A percentile compares a stretch with the other conserved stretches of the same genome.
These are phyloP conservation scores for Discoglossus pictus DNA, from an alignment of 2,797 vertebrate genomes.

Conservation along the genomic window DNA sequence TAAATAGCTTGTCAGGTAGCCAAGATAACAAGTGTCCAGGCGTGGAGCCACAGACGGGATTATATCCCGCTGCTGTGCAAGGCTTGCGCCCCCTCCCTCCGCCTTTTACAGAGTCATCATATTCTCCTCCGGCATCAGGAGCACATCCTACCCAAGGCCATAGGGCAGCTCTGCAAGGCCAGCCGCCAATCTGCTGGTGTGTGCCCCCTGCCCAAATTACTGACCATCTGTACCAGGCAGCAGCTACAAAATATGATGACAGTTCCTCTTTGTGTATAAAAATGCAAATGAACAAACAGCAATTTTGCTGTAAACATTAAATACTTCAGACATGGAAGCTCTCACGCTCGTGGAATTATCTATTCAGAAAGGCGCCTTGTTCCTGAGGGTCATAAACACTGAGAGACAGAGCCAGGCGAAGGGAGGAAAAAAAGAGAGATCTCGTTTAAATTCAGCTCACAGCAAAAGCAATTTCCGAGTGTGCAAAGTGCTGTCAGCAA, in stretches of 20 bases:
- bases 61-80: slow-evolving; percentile 41
- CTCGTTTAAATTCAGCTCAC: slow-evolving; percentile 98
- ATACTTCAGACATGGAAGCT: slow-evolving; percentile 69
- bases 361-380: slow-evolving; percentile 79
- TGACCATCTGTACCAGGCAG: slow-evolving; percentile 57
- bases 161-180: slow-evolving; percentile 50
- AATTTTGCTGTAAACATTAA: slow-evolving; percentile 69
- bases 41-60: slow-evolving; percentile 44
- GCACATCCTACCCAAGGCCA: slow-evolving; percentile 48
- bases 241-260: slow-evolving; percentile 58
- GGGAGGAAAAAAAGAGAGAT: slow-evolving; percentile 59
- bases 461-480: slow-evolving; percentile 96
- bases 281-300: slow-evolving; percentile 65
- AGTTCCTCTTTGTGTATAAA: slow-evolving; percentile 62
- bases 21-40: slow-evolving; percentile 51
- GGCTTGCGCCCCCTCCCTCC: slow-evolving; percentile 30
- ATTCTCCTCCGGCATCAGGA: slow-evolving; percentile 43
- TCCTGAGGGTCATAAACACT: slow-evolving; percentile 76
- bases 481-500: slow-evolving; percentile 95
- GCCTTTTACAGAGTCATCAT: slow-evolving; percentile 50
- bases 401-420: slow-evolving; percentile 73
- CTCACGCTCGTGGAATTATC: slow-evolving; percentile 73
- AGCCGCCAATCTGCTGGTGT: slow-evolving; percentile 35
- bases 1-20: slow-evolving; percentile 42
- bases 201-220: slow-evolving; percentile 49